Conservation (phyloP, 1,140 invertebrate genomes). For the Drosophila auraria region DNA sequence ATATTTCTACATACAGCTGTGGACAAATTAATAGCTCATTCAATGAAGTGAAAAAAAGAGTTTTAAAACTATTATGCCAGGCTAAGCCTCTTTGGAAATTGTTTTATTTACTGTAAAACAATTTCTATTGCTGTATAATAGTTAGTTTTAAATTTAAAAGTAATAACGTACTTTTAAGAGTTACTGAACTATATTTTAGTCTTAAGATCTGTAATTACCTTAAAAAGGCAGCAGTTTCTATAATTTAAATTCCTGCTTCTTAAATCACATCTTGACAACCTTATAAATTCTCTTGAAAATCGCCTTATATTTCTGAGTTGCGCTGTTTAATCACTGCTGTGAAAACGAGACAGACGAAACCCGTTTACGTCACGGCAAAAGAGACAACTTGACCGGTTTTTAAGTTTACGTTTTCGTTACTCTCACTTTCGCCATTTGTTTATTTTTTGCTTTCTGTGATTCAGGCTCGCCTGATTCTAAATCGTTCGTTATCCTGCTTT, state of each 20-base stretch:
- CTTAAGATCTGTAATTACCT: no score
- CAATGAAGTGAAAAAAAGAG: background rate
- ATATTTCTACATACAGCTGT: constrained; percentile 11
- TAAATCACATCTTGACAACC: background rate
- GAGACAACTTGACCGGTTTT: constrained; percentile 66
- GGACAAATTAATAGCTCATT: constrained; percentile 1
- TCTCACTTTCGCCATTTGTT: constrained; percentile 66
- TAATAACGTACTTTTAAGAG: no score
- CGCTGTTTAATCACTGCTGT: constrained; percentile 14
- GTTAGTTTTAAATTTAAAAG: no score
- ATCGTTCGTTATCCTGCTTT: constrained; percentile 68
- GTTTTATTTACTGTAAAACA: background rate
- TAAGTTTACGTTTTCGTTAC: constrained; percentile 45
- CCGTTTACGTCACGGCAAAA: constrained; percentile 72
- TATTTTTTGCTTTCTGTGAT: constrained; percentile 28
- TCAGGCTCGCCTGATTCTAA: constrained; percentile 51
- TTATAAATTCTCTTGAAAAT: background rate
- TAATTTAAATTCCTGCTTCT: no score
- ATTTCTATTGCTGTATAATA: no score
- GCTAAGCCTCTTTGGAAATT: background rate
- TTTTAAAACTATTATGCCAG: background rate
- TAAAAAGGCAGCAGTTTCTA: background rate
- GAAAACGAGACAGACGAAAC: constrained; percentile 46
- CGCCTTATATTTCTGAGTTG: background rate
- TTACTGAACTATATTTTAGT: no score